Conservation (phyloP, 2,113 vertebrate genomes). For the Psettodes erumei region DNA sequence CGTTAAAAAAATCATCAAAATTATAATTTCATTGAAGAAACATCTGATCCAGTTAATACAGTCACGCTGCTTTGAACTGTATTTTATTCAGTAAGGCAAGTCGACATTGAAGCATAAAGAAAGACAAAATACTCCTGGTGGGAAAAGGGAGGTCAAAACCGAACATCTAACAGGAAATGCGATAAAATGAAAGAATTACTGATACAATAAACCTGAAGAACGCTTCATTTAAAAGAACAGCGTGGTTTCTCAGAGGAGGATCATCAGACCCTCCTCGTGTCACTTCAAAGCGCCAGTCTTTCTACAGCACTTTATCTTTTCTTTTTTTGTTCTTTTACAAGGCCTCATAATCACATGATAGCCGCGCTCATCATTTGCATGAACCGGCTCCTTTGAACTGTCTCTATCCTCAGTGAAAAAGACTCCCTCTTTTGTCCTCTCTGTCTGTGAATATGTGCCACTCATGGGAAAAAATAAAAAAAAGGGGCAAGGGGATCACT, state of each 20-base stretch:
- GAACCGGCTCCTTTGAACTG: slow-evolving; percentile 55
- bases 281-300: slow-evolving; percentile 43
- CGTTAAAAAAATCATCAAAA: not conserved
- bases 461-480: slow-evolving; percentile 67
- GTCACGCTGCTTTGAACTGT: not conserved
- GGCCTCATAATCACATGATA: slow-evolving; percentile 41
- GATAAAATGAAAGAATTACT: slow-evolving; percentile 18
- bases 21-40: not conserved
- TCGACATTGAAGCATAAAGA: no score
- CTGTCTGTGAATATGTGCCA: slow-evolving; percentile 38
- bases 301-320: slow-evolving; percentile 45
- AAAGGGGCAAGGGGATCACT: slow-evolving; percentile 60
- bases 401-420: slow-evolving; percentile 6
- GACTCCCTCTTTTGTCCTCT: slow-evolving; percentile 60
- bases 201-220: slow-evolving; percentile 19
- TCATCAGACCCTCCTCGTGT: slow-evolving; percentile 18
- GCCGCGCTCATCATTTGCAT: slow-evolving; percentile 64
- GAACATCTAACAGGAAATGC: not conserved
- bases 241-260: not conserved
- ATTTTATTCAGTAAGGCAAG: no score
- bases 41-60: not conserved
- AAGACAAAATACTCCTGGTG: not conserved
- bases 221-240: slow-evolving; percentile 13
- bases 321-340: no score
- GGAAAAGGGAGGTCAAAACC: not conserved